Conservation (phyloP, 2,113 vertebrate genomes). For the Rhadina sibilatrix region DNA sequence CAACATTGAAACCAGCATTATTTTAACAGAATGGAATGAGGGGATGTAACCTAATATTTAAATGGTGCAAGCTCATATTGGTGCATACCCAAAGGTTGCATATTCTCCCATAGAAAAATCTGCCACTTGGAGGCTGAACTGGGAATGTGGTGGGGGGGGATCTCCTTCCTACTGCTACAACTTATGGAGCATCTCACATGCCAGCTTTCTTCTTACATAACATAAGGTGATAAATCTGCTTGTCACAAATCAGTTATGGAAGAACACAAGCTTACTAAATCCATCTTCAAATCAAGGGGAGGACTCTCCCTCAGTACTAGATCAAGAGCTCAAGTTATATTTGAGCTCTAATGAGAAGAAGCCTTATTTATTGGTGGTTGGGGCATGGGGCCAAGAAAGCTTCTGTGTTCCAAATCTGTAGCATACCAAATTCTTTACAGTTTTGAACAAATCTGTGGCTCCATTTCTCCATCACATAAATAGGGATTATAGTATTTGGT, state of each 20-base stretch:
- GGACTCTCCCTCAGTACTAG: not conserved
- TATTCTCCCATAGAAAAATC: not conserved
- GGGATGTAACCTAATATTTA: not conserved
- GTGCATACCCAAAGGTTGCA: not conserved
- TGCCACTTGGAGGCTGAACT: not conserved
- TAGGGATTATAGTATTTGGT: not conserved
- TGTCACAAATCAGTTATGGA: not conserved
- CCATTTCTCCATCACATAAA: not conserved
- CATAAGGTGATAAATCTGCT: not conserved
- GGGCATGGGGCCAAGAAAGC: not conserved
- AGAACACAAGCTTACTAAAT: conserved; percentile 24
- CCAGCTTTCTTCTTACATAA: not conserved
- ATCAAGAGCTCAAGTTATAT: conserved; percentile 24
- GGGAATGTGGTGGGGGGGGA: rapidly evolving
- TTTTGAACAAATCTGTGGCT: not conserved
- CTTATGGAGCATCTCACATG: not conserved
- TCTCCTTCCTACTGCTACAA: not conserved
- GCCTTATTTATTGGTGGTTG: not conserved
- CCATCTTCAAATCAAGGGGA: not conserved
- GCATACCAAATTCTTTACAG: not conserved
- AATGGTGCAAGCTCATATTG: not conserved
- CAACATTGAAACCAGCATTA: not conserved
- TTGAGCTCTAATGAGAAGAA: not conserved
- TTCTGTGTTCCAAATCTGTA: not conserved
- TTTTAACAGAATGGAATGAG: not conserved